Evolutionary conservation across 2,797 vertebrate genomes (phyloP).

Genomic region (Streptopelia turtur): DNA sequence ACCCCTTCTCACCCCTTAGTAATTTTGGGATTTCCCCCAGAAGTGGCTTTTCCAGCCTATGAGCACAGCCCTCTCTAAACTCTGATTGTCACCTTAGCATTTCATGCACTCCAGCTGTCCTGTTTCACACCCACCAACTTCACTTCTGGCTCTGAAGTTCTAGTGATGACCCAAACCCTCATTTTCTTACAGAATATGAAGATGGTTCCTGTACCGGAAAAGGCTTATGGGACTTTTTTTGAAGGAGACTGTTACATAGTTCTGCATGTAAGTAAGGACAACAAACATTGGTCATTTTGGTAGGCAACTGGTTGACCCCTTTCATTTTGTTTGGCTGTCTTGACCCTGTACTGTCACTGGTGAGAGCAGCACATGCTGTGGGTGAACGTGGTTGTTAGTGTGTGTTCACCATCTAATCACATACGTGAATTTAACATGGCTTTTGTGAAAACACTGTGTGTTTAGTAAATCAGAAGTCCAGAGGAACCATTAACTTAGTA

Average conservation of each 20-base stretch:
- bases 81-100: not conserved
- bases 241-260: constrained; percentile 93
- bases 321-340: not conserved
- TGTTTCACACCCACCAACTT: not conserved
- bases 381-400: not conserved
- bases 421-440: not conserved
- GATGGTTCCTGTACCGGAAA: constrained; percentile 85
- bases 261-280: constrained; percentile 82
- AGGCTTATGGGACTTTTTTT: constrained; percentile 89
- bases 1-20: not conserved
- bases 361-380: not conserved
- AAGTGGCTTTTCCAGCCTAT: not conserved
- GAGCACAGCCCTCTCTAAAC: not conserved
- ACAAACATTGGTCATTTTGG: not conserved
- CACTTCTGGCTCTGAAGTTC: not conserved
- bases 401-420: not conserved
- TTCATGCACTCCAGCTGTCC: not conserved
- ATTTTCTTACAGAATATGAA: constrained; percentile 84
- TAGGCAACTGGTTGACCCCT: not conserved
- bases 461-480: not conserved
- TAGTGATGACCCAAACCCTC: not conserved
- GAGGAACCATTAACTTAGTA: not conserved
- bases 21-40: not conserved
- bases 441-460: not conserved
- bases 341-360: not conserved